Conservation (phyloP, 2,888 invertebrate genomes). For the Tetanocera ferruginea region DNA sequence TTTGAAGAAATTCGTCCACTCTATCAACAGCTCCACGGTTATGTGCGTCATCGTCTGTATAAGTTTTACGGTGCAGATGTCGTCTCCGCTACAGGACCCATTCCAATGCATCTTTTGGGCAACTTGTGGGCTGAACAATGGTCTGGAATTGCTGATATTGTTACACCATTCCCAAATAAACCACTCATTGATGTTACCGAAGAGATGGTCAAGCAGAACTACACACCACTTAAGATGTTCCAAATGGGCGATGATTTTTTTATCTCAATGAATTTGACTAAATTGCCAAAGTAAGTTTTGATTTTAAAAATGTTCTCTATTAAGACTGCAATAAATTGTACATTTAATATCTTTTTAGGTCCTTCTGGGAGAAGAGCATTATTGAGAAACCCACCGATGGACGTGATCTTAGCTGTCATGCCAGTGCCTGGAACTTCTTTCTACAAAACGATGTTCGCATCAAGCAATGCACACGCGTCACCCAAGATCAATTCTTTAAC, state of each 20-base stretch:
- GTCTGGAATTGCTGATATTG: conserved; percentile 72
- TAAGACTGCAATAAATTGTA: neutral
- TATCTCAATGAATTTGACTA: conserved; percentile 83
- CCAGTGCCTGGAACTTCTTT: conserved; percentile 91
- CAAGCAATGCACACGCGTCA: conserved; percentile 76
- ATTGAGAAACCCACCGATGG: conserved; percentile 82
- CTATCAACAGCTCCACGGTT: conserved; percentile 87
- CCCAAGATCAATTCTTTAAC: conserved; percentile 73
- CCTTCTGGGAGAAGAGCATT: conserved; percentile 89
- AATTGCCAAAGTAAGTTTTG: conserved; percentile 75
- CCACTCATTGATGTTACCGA: conserved; percentile 80
- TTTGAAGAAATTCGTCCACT: conserved; percentile 84
- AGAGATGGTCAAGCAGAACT: conserved; percentile 81
- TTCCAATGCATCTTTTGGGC: conserved; percentile 84
- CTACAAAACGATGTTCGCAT: conserved; percentile 83
- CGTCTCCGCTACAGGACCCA: conserved; percentile 77
- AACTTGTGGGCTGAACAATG: conserved; percentile 89
- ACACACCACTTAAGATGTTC: conserved; percentile 84
- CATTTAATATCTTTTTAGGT: conserved; percentile 62
- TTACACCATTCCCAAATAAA: conserved; percentile 81
- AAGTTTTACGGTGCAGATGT: conserved; percentile 79
- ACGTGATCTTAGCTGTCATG: conserved; percentile 84
- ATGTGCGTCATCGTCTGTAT: conserved; percentile 80
- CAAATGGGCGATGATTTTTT: conserved; percentile 89
- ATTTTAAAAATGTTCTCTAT: neutral